phyloP scores from a whole-genome alignment of 2,797 vertebrate species.

The Galaxias olidus region DNA sequence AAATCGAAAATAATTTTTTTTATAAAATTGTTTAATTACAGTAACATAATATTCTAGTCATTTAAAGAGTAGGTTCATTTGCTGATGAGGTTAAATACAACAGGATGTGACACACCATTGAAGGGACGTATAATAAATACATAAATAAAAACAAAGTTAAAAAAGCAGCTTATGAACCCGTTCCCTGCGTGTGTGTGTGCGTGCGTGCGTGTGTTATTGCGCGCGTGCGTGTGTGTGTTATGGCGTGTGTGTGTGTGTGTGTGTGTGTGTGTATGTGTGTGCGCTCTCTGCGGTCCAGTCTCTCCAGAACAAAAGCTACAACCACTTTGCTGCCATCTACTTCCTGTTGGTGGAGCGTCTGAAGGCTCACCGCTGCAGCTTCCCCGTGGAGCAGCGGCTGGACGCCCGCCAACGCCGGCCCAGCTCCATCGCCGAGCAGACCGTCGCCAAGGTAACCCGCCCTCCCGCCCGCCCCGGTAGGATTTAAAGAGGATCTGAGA shows the following conservation, averaged over 20 bases:
- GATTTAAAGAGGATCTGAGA: conserved; percentile 17
- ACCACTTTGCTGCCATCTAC: conserved; percentile 99
- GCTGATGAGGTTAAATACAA: too few relatives aligned
- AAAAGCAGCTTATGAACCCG: too few relatives aligned
- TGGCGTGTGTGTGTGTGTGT: not conserved
- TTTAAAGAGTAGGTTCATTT: too few relatives aligned
- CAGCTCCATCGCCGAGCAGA: conserved; percentile 94
- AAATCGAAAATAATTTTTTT: too few relatives aligned
- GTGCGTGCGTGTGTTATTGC: too few relatives aligned
- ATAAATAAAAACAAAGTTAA: too few relatives aligned
- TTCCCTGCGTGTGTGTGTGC: too few relatives aligned
- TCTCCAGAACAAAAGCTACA: conserved; percentile 98
- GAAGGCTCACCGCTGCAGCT: conserved; percentile 95
- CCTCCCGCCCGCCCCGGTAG: not conserved
- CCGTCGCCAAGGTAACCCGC: conserved; percentile 88
- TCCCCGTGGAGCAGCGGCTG: conserved; percentile 92
- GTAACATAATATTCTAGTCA: too few relatives aligned
- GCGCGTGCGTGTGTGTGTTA: too few relatives aligned
- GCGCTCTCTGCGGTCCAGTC: conserved; percentile 74
- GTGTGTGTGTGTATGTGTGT: too few relatives aligned
- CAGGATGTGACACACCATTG: too few relatives aligned
- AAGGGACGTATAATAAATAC: too few relatives aligned
- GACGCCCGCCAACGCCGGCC: conserved; percentile 93
- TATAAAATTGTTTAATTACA: not conserved
- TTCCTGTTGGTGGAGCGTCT: conserved; percentile 96